Evolutionary conservation across 2,888 invertebrate species (phyloP).

Genomic region (Torymus auratus): DNA sequence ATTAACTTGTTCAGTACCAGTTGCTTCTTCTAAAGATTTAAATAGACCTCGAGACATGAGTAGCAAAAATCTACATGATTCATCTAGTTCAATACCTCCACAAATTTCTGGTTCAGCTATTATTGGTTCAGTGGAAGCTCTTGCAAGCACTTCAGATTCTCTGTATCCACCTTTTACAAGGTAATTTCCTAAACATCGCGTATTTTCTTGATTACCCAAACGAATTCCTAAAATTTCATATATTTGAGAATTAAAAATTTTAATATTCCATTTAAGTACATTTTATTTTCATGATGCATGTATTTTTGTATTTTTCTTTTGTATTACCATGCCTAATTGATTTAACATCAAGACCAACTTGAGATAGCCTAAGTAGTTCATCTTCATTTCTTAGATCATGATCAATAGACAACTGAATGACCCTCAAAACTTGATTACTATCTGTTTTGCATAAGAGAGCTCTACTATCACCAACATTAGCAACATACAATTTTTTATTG

Average conservation of each 20-base stretch:
- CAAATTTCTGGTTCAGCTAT: conserved; percentile 90
- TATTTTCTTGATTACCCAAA: conserved; percentile 88
- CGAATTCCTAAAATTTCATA: conserved; percentile 79
- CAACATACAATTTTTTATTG: conserved; percentile 88
- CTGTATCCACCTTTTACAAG: conserved; percentile 90
- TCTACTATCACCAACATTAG: conserved; percentile 90
- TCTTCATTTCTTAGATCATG: conserved; percentile 92
- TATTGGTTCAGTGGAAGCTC: conserved; percentile 87
- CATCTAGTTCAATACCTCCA: conserved; percentile 87
- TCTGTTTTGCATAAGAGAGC: conserved; percentile 90
- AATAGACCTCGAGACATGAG: conserved; percentile 92
- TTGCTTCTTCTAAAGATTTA: conserved; percentile 88
- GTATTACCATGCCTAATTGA: conserved; percentile 81
- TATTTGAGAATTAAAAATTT: conserved; percentile 6
- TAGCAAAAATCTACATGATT: conserved; percentile 88
- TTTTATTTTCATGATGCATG: background rate
- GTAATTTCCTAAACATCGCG: conserved; percentile 92
- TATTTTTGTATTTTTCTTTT: conserved; percentile 8
- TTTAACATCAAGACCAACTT: conserved; percentile 85
- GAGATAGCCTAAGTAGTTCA: conserved; percentile 86
- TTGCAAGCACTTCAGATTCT: conserved; percentile 86
- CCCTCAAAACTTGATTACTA: conserved; percentile 85
- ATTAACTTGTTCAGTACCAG: conserved; percentile 87
- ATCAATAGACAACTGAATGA: conserved; percentile 89
- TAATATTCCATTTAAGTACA: background rate